Percentiles rank a stretch among this genome's conserved stretches.
phyloP scores from a whole-genome alignment of 2,113 vertebrate species.

The Tetraodon nigroviridis region DNA sequence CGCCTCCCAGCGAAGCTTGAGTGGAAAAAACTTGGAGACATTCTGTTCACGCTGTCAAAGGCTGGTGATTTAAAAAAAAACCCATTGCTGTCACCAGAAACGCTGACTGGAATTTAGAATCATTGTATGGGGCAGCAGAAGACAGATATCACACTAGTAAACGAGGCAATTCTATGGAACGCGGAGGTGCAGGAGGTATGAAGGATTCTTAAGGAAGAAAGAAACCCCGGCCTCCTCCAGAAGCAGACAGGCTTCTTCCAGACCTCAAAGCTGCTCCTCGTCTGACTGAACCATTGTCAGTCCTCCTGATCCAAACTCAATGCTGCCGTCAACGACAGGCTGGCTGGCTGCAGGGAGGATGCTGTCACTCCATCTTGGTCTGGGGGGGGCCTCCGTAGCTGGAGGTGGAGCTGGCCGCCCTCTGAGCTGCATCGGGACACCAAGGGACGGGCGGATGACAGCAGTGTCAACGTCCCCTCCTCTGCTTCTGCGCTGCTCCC shows the following conservation, averaged over 20 bases:
- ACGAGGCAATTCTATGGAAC: no score
- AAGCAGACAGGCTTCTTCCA: no score
- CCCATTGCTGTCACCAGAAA: neutral
- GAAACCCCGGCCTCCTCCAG: no score
- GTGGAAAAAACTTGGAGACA: neutral
- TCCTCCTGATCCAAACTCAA: no score
- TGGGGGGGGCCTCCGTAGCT: slow-evolving; percentile 5
- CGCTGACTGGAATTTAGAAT: neutral
- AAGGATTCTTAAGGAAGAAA: no score
- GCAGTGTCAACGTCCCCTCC: slow-evolving; percentile 18
- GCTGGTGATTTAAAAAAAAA: neutral
- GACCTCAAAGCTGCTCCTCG: no score
- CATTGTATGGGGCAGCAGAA: no score
- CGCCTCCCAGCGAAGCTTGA: slow-evolving; percentile 6
- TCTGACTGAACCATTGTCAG: no score
- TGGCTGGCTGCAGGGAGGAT: slow-evolving; percentile 9
- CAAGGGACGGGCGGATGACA: slow-evolving; percentile 18
- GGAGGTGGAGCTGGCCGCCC: slow-evolving; percentile 40
- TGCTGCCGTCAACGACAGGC: no score
- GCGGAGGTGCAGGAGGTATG: no score
- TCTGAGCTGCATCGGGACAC: slow-evolving; percentile 22
- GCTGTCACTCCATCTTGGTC: slow-evolving; percentile 29
- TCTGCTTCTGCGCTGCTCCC: neutral
- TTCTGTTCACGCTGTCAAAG: neutral
- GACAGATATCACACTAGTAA: no score